A percentile compares a stretch with the other conserved stretches of the same genome.
Conservation (phyloP, 1,140 invertebrate species). For the Archegozetes longisetosus region DNA sequence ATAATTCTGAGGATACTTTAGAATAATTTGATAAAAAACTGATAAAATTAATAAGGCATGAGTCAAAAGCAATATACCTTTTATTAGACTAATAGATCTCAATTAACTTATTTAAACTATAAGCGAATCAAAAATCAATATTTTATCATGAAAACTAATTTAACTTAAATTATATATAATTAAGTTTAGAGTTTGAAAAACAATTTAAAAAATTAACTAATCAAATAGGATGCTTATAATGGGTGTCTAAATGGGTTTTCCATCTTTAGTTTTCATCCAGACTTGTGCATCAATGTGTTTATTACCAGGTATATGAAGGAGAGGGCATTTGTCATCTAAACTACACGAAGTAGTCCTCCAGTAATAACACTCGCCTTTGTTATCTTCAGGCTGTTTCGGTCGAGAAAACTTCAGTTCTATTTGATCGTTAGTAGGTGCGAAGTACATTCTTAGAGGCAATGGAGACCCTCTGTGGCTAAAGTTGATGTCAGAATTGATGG, state of each 20-base stretch:
- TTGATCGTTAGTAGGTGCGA: constrained; percentile 17
- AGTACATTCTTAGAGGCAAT: constrained; percentile 10
- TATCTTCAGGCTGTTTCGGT: constrained; percentile 15
- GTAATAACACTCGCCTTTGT: constrained; percentile 17
- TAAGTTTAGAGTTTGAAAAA: no score
- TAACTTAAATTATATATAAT: no score
- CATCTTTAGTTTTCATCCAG: constrained; percentile 17
- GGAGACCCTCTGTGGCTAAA: not conserved
- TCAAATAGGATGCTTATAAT: no score
- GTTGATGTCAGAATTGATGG: constrained; percentile 1
- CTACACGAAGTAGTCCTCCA: constrained; percentile 17
- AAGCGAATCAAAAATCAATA: no score
- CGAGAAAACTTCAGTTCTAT: constrained; percentile 16
- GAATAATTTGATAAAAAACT: no score
- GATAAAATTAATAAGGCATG: no score
- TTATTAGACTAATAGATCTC: no score
- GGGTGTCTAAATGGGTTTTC: not conserved
- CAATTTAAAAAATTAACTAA: no score
- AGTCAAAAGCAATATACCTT: no score
- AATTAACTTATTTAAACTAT: no score
- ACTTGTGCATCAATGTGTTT: constrained; percentile 18
- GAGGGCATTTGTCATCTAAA: constrained; percentile 5
- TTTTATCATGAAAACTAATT: no score
- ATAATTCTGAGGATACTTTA: no score
- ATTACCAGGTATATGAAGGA: constrained; percentile 13